These are phyloP conservation scores for Heterochromis multidens DNA, from an alignment of 2,113 vertebrate genomes.

Conservation along the genomic window DNA sequence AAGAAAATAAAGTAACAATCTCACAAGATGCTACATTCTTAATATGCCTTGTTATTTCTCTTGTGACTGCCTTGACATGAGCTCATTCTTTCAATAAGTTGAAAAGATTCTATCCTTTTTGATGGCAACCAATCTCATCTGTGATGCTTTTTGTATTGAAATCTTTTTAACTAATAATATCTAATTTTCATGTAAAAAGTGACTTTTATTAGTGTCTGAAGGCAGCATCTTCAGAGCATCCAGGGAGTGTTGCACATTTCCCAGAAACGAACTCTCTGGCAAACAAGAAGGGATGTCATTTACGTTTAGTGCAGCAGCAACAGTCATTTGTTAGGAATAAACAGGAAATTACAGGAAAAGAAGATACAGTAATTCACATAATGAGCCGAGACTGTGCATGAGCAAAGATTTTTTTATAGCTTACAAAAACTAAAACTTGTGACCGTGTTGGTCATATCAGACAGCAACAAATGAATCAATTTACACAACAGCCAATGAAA, in stretches of 20 bases:
- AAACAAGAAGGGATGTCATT: neutral
- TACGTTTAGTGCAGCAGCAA: neutral
- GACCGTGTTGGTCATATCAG: neutral
- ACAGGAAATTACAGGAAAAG: constrained; percentile 20
- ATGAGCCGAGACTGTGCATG: neutral
- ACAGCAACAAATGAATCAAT: neutral
- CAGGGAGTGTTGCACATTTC: neutral
- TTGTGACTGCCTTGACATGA: neutral
- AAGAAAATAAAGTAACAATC: constrained; percentile 35
- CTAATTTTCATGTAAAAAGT: neutral
- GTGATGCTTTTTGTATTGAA: neutral
- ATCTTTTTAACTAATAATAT: neutral
- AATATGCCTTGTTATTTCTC: constrained; percentile 17
- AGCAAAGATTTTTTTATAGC: neutral
- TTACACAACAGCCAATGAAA: neutral
- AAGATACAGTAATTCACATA: constrained; percentile 3
- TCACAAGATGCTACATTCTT: constrained; percentile 14
- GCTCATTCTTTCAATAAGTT: constrained; percentile 13
- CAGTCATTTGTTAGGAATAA: neutral
- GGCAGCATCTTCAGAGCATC: neutral
- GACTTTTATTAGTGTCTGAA: neutral
- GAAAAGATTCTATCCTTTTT: neutral
- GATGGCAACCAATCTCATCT: neutral
- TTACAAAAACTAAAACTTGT: neutral
- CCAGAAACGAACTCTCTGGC: neutral